Evolutionary conservation across 2,113 vertebrate species (phyloP), one percentile per base, ranked within the genome.

Genomic region (Pollimyrus isidori): DNA sequence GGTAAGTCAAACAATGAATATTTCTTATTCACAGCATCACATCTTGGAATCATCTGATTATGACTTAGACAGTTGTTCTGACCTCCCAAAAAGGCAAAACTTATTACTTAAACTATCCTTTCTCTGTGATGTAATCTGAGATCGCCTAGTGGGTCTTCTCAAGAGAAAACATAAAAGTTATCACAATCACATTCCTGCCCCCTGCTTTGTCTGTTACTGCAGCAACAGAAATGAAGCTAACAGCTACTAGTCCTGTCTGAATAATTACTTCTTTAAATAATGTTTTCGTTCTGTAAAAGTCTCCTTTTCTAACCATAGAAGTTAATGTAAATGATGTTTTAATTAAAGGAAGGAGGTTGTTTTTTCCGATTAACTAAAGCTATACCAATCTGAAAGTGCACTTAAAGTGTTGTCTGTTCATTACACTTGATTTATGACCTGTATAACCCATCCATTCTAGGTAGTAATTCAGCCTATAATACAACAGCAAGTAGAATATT

Each of bases 391-490:
- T 19, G 73, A 80, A 35, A 80, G 15, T 46, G 21, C 10, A 48
- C 19, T n/a, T 46, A 84, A n/a, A 83, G 53, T 3, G 30, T 39
- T 42, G 62, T 87, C 17, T 88, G 35, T 53, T 19, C 49, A 21
- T 50, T 52, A 53, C 19, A 56, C 26, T 45, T 7, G 23, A 62
- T 89, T 80, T n/a, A 23, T 21, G 15, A 82, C 21, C n/a, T 48
- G 52, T 89, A 85, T 89, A 17, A 84, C 19, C 53, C 76, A 89
- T 39, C 39, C 26, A 23, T 85, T 35, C 88, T 62, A 80, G 10
- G 1, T 15, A 58, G 58, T 9, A 84, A 46, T 48, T 23, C 23
- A 87, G 49, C 30, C 26, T 13, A 82, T 35, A 83, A 39, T 3
- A 65, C 45, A 62, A 48, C 39, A 48, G 7, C 35, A 46, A 35